Percentiles rank a stretch among this genome's conserved stretches.
These are phyloP conservation scores for Netelia fuscicornis DNA, from an alignment of 2,888 invertebrate genomes.

Conservation along the genomic window DNA sequence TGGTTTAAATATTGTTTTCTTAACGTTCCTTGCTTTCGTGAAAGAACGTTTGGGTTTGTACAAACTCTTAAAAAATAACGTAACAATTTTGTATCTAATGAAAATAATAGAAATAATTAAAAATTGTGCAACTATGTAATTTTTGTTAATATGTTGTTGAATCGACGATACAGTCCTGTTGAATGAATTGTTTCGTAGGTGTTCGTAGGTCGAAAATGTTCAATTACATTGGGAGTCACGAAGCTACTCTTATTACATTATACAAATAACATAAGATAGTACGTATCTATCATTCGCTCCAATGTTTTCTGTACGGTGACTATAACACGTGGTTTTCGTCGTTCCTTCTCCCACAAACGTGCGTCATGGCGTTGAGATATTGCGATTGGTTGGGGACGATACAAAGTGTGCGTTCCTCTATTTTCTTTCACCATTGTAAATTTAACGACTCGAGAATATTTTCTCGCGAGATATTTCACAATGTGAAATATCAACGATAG, in stretches of 20 bases:
- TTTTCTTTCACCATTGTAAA: not conserved
- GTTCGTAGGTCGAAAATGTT: not conserved
- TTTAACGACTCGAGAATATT: not conserved
- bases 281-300: not conserved
- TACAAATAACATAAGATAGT: not conserved
- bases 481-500: not conserved
- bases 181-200: not conserved
- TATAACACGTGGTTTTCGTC: constrained; percentile 39
- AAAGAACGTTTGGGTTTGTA: not conserved
- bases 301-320: constrained; percentile 34
- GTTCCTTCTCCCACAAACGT: not conserved
- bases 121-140: too few relatives aligned
- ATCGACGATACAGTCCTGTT: too few relatives aligned
- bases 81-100: too few relatives aligned
- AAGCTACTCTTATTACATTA: not conserved
- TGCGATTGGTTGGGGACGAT: not conserved
- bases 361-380: constrained; percentile 28
- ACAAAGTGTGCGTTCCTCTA: not conserved
- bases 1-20: constrained; percentile 10
- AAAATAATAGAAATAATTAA: too few relatives aligned
- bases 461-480: not conserved
- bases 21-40: constrained; percentile 13
- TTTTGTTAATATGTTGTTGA: too few relatives aligned
- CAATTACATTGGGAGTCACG: not conserved
- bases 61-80: not conserved